Evolutionary conservation across 1,140 invertebrate species (phyloP).

Genomic region (Saxidomus purpurata): DNA sequence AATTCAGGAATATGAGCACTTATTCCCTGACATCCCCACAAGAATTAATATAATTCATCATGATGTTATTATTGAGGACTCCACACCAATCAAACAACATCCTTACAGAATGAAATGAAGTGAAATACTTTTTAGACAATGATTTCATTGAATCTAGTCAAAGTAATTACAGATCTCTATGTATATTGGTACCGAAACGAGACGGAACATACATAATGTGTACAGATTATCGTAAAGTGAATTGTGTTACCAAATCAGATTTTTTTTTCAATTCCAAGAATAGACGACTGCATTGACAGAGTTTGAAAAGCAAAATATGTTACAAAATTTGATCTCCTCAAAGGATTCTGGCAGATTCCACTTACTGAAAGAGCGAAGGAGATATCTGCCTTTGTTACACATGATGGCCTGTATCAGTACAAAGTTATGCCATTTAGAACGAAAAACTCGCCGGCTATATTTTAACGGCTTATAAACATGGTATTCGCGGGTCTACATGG

Average conservation of each 20-base stretch:
- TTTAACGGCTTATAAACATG: too few species aligned
- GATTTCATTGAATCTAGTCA: slow-evolving; percentile 65
- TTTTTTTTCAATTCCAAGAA: slow-evolving; percentile 46
- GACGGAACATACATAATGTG: slow-evolving; percentile 58
- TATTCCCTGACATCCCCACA: slow-evolving; percentile 34
- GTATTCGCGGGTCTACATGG: too few species aligned
- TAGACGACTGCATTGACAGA: too few species aligned
- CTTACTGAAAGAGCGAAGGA: too few species aligned
- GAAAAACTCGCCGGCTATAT: too few species aligned
- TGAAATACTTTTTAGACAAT: slow-evolving; percentile 77
- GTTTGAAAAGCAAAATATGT: too few species aligned
- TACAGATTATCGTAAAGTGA: slow-evolving; percentile 65
- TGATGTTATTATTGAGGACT: slow-evolving; percentile 58
- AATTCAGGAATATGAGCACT: slow-evolving; percentile 29
- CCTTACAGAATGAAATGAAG: slow-evolving; percentile 70
- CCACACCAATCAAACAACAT: slow-evolving; percentile 61
- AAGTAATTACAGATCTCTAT: slow-evolving; percentile 65
- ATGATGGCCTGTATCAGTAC: too few species aligned
- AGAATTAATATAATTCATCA: slow-evolving; percentile 7
- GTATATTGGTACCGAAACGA: slow-evolving; percentile 67
- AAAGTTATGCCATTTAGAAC: too few species aligned
- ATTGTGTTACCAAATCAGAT: slow-evolving; percentile 56
- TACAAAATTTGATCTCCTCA: too few species aligned
- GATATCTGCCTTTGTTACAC: too few species aligned
- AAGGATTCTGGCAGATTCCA: too few species aligned